Base-by-base conservation (phyloP, 2,113 vertebrate species). In the Thomomys bottae region DNA sequence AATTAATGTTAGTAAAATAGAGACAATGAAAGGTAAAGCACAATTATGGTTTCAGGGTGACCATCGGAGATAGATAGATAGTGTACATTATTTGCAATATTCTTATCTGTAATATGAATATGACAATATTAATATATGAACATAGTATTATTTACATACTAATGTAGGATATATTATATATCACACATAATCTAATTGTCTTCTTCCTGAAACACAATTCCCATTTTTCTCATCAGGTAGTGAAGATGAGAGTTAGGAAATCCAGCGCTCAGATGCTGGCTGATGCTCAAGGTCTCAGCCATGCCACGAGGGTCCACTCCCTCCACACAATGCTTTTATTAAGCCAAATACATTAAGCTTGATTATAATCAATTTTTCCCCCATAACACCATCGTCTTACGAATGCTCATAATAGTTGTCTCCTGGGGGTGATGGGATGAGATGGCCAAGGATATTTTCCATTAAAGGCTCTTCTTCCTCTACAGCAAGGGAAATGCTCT, bases 341-440 rank as follows among this genome's bases (percentile, higher is more conserved):
- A 97, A 96, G 84, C 87, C 83, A 95, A 90, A 88, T 88, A 96
- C 82, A 92, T 96, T 95, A 96, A 94, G 91, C 93, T 75, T 84
- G 82, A 96, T 96, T 97, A 95, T 95, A 1, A 95, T 94, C 86
- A 88, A 78, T 67, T 90, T 42, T 91, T 91, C 15, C 17, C 17
- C 94, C 81, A 94, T 93, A 97, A 95, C 61, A 87, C 79, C 82
- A 92, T 94, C 95, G 97, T 95, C 94, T 93, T 94, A 95, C 86
- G 90, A 88, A 89, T 32, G 80, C 87, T 96, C 92, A 30, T 24
- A 97, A 96, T 57, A 94, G 86, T 75, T 92, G 40, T 23, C 88
- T 97, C 96, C 94, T 94, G 93, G 93, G 95, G 96, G 95, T 94
- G 78, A 89, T 95, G 75, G 96, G 97, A 97, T 94, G 96, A 97